A percentile compares a stretch with the other conserved stretches of the same genome.
These are phyloP conservation scores for Tenrec ecaudatus DNA, from an alignment of 2,113 vertebrate species.

Conservation along the genomic window DNA sequence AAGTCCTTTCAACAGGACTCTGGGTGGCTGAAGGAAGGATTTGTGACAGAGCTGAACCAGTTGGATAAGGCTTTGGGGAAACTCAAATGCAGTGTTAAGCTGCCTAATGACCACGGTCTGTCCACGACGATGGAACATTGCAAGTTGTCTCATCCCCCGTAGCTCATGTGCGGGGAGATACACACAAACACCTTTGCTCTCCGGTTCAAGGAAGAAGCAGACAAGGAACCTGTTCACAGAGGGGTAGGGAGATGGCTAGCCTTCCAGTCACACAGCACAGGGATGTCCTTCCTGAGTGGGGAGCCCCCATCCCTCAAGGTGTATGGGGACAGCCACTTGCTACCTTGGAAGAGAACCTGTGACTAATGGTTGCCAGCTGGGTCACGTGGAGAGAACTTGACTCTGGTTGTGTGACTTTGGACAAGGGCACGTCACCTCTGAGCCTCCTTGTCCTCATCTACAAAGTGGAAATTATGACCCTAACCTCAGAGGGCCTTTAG, in stretches of 20 bases:
- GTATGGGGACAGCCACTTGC: neutral
- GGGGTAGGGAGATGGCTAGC: neutral
- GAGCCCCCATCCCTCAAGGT: neutral
- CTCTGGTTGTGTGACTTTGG: slow-evolving; percentile 43
- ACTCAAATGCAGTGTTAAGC: neutral
- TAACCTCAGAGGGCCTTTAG: slow-evolving; percentile 66
- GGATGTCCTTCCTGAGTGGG: neutral
- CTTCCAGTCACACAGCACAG: neutral
- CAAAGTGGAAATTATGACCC: slow-evolving; percentile 60
- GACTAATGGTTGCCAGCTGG: neutral
- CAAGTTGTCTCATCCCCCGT: neutral
- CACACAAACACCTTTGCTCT: neutral
- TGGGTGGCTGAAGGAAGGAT: neutral
- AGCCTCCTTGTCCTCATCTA: slow-evolving; percentile 61
- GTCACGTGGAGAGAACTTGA: neutral
- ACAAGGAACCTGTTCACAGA: neutral
- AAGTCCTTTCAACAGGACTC: neutral
- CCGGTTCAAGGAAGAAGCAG: neutral
- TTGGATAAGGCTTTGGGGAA: too few species aligned
- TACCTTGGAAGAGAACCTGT: neutral
- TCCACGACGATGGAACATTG: neutral
- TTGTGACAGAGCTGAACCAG: neutral
- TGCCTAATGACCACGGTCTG: neutral
- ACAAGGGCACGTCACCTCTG: slow-evolving; percentile 45
- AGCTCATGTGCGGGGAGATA: neutral